These are phyloP conservation scores for Cnemophilus loriae DNA, from an alignment of 2,113 vertebrate genomes.

Conservation along the genomic window DNA sequence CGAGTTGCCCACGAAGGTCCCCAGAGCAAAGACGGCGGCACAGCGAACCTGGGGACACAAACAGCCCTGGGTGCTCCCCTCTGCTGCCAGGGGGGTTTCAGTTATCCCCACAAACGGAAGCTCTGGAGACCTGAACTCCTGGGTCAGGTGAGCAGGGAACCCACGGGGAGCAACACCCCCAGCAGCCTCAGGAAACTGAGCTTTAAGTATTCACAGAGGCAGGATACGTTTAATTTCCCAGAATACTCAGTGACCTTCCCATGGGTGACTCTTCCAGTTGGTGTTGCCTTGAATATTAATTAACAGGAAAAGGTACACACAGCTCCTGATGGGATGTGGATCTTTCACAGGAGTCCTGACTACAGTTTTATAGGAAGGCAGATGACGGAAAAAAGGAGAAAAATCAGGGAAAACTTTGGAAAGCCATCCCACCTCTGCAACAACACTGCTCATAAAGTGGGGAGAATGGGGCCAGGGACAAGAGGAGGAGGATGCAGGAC, in stretches of 20 bases:
- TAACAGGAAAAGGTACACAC: background rate
- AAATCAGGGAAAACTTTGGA: background rate
- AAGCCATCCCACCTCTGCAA: accelerated
- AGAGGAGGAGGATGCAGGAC: background rate
- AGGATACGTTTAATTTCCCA: background rate
- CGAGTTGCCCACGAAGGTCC: constrained; percentile 94
- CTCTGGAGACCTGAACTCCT: background rate
- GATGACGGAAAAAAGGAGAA: background rate
- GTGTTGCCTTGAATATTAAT: background rate
- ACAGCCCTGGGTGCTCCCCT: background rate
- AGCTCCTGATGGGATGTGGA: background rate
- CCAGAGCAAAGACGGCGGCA: constrained; percentile 91
- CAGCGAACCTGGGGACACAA: constrained; percentile 83
- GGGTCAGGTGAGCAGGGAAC: background rate
- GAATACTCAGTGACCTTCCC: background rate
- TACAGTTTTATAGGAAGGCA: background rate
- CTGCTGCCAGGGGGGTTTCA: background rate
- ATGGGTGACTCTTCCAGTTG: background rate
- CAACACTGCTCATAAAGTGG: accelerated
- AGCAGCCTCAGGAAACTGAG: background rate
- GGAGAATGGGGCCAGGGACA: background rate
- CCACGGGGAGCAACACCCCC: background rate
- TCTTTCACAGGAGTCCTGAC: background rate
- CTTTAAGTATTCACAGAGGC: background rate
- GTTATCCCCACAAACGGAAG: background rate